Percentiles rank a stretch among this genome's conserved stretches.
Evolutionary conservation across 2,888 invertebrate species (phyloP).

Genomic region (Agriopis leucophaearia): DNA sequence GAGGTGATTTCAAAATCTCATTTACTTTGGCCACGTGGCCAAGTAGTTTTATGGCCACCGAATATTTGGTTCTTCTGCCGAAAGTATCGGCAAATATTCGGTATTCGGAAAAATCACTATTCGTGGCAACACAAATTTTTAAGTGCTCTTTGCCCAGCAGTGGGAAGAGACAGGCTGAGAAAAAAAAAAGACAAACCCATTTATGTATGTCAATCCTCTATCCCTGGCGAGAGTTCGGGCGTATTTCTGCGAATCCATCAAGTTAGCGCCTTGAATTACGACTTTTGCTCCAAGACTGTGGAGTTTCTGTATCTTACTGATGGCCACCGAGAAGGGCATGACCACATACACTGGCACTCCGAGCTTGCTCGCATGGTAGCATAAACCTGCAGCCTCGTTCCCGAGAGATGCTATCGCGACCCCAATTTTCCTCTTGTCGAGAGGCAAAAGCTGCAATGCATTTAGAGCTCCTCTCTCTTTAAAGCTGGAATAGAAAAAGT

Average conservation of each 20-base stretch:
- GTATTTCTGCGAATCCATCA: conserved; percentile 87
- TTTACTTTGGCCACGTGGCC: too few relatives aligned
- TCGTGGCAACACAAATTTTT: too few relatives aligned
- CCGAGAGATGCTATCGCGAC: conserved; percentile 90
- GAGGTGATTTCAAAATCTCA: too few relatives aligned
- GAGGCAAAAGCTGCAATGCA: conserved; percentile 84
- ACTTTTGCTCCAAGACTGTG: conserved; percentile 88
- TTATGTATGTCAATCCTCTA: conserved; percentile 88
- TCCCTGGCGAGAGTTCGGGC: conserved; percentile 87
- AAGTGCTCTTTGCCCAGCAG: too few relatives aligned
- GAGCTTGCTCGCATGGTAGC: conserved; percentile 88
- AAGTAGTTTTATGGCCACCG: too few relatives aligned
- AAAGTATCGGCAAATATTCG: too few relatives aligned
- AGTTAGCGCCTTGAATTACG: conserved; percentile 87
- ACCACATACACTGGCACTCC: conserved; percentile 88
- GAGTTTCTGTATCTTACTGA: conserved; percentile 89
- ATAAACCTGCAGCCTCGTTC: conserved; percentile 89
- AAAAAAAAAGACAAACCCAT: too few relatives aligned
- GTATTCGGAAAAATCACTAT: too few relatives aligned
- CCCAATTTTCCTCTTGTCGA: conserved; percentile 87
- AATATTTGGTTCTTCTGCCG: too few relatives aligned
- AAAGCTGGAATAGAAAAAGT: conserved; percentile 79
- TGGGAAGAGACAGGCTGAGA: too few relatives aligned
- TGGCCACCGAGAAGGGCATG: conserved; percentile 89
- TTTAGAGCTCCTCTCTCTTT: conserved; percentile 91